Evolutionary conservation across 2,888 invertebrate species (phyloP).

Genomic region (Mallateleia sp.): DNA sequence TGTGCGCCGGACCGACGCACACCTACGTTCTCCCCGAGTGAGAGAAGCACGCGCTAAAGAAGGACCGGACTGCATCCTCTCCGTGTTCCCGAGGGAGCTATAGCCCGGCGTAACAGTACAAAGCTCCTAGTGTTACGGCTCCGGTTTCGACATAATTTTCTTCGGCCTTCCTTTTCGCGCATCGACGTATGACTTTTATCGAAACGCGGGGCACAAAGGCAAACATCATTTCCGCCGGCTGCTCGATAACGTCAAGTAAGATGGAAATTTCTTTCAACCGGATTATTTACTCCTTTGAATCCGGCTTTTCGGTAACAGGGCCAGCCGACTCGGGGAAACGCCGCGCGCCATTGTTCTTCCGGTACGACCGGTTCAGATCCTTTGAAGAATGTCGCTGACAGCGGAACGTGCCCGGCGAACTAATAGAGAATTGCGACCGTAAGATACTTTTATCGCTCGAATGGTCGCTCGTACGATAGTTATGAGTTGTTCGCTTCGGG

Average conservation of each 20-base stretch:
- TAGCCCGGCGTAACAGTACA: slow-evolving; percentile 88
- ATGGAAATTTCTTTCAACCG: slow-evolving; percentile 28
- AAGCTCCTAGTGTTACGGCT: slow-evolving; percentile 89
- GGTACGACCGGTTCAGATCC: slow-evolving; percentile 75
- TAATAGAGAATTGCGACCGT: slow-evolving; percentile 65
- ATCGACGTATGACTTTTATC: slow-evolving; percentile 82
- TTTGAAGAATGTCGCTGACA: slow-evolving; percentile 76
- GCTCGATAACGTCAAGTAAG: slow-evolving; percentile 46
- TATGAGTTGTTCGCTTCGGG: slow-evolving; percentile 42
- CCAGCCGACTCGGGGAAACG: slow-evolving; percentile 47
- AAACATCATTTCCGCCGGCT: slow-evolving; percentile 86
- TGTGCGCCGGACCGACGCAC: slow-evolving; percentile 71
- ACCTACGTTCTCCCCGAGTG: slow-evolving; percentile 64
- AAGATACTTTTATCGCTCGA: slow-evolving; percentile 62
- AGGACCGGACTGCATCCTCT: slow-evolving; percentile 80
- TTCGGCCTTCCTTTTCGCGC: slow-evolving; percentile 81
- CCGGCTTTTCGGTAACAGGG: not conserved
- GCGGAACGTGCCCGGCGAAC: slow-evolving; percentile 77
- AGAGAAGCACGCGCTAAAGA: slow-evolving; percentile 83
- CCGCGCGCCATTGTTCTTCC: slow-evolving; percentile 68
- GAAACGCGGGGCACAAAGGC: slow-evolving; percentile 81
- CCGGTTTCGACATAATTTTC: slow-evolving; percentile 89
- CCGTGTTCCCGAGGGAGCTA: slow-evolving; percentile 86
- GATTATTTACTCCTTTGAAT: slow-evolving; percentile 9
- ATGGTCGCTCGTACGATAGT: slow-evolving; percentile 51